These are phyloP conservation scores for Microplitis demolitor DNA, from an alignment of 1,140 invertebrate species.

Conservation along the genomic window DNA sequence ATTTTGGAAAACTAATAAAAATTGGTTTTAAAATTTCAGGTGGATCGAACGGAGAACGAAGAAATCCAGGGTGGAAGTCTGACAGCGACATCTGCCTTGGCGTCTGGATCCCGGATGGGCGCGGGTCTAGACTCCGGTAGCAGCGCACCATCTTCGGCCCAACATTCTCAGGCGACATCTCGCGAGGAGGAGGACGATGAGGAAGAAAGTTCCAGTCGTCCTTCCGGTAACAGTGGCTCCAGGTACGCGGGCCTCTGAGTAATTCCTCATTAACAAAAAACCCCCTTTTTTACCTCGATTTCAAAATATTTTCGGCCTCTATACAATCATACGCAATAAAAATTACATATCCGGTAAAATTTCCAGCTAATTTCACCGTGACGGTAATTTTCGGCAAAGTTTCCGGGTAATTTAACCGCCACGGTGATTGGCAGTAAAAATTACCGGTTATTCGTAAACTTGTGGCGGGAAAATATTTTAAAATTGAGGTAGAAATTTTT, in stretches of 20 bases:
- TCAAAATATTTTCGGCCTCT: neutral
- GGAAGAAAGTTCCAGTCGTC: conserved; percentile 54
- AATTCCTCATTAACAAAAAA: neutral
- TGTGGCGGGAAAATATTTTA: too few species aligned
- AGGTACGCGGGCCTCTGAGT: conserved; percentile 36
- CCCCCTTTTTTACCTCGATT: neutral
- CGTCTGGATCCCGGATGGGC: conserved; percentile 57
- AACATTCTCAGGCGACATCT: conserved; percentile 57
- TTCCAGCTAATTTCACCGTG: too few species aligned
- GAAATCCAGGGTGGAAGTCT: conserved; percentile 55
- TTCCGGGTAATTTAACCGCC: too few species aligned
- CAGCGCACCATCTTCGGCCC: conserved; percentile 57
- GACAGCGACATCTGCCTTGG: conserved; percentile 45
- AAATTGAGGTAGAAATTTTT: too few species aligned
- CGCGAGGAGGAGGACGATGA: conserved; percentile 59
- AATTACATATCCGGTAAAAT: too few species aligned
- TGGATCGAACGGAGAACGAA: conserved; percentile 59
- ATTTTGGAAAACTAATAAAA: too few species aligned
- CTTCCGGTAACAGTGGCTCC: conserved; percentile 51
- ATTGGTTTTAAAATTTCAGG: conserved; percentile 37
- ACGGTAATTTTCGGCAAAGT: too few species aligned
- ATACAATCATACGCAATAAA: too few species aligned
- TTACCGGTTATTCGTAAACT: too few species aligned
- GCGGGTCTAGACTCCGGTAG: conserved; percentile 57
- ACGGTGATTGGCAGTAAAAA: too few species aligned